These are phyloP conservation scores for Champsocephalus esox DNA, from an alignment of 2,797 vertebrate species.

Conservation along the genomic window DNA sequence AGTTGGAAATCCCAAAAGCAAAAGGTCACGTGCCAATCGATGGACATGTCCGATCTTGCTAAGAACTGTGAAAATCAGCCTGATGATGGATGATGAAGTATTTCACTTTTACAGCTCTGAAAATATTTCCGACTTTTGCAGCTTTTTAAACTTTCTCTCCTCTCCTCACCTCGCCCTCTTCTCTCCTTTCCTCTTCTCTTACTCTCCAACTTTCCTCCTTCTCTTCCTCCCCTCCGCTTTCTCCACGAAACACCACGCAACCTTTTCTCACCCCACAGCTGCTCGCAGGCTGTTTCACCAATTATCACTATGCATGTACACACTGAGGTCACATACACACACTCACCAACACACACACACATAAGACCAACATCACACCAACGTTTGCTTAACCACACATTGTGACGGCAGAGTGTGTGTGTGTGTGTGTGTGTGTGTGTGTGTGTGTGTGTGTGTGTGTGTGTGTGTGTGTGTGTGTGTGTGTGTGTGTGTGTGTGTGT, in stretches of 20 bases:
- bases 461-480: constrained; percentile 55
- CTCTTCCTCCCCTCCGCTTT: constrained; percentile 60
- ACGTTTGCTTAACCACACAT: constrained; percentile 58
- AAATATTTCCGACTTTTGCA: background rate
- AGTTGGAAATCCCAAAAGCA: background rate
- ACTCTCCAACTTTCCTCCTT: background rate
- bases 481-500: constrained; percentile 52
- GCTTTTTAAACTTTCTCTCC: background rate
- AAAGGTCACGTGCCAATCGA: background rate
- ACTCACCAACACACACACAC: constrained; percentile 24
- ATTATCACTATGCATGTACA: constrained; percentile 83
- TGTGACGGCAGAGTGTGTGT: constrained; percentile 57
- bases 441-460: constrained; percentile 51
- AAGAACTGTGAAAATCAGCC: no score
- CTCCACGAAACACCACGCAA: constrained; percentile 73
- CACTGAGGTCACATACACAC: constrained; percentile 73
- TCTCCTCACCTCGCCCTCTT: background rate
- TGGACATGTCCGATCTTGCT: background rate
- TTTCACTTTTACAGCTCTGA: background rate
- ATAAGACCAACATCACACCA: constrained; percentile 59
- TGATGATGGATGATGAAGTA: no score
- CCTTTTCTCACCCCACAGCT: constrained; percentile 83
- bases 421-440: constrained; percentile 52
- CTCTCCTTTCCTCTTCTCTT: constrained; percentile 10
- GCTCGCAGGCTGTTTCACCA: constrained; percentile 84